Percentiles rank a stretch among this genome's conserved stretches.
Conservation (phyloP, 2,888 invertebrate genomes). For the Mayetiola destructor region DNA sequence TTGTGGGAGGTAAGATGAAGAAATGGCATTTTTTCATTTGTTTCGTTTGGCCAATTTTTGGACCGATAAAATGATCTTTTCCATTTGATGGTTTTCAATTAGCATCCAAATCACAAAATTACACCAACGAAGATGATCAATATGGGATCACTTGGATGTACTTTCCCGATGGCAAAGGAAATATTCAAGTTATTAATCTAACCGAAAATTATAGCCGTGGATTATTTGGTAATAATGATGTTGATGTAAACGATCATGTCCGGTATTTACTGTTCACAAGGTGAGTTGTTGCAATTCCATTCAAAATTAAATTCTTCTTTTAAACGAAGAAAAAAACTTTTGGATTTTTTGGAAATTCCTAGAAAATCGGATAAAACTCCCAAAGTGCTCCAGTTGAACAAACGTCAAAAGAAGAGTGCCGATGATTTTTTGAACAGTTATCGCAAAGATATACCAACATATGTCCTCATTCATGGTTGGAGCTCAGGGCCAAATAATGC, state of each 20-base stretch:
- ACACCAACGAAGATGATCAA: slow-evolving; percentile 25
- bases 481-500: slow-evolving; percentile 32
- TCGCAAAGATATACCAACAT: slow-evolving; percentile 5
- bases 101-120: too few relatives aligned
- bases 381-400: not conserved
- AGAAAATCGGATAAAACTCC: slow-evolving; percentile 3
- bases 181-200: slow-evolving; percentile 31
- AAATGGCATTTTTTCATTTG: too few relatives aligned
- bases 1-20: too few relatives aligned
- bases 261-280: slow-evolving; percentile 29
- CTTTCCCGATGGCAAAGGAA: slow-evolving; percentile 34
- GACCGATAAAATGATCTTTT: too few relatives aligned
- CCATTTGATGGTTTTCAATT: too few relatives aligned
- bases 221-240: slow-evolving; percentile 24
- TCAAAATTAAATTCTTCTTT: slow-evolving; percentile 1
- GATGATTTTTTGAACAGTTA: slow-evolving; percentile 3
- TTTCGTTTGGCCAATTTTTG: too few relatives aligned
- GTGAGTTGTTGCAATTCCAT: slow-evolving; percentile 20
- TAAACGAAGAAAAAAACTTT: not conserved
- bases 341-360: not conserved
- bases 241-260: slow-evolving; percentile 24
- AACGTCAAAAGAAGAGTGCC: not conserved
- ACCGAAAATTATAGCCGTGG: slow-evolving; percentile 25
- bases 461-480: slow-evolving; percentile 19
- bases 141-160: slow-evolving; percentile 35